These are phyloP conservation scores for Stenoptilia bipunctidactyla DNA, from an alignment of 2,888 invertebrate species.

Conservation along the genomic window DNA sequence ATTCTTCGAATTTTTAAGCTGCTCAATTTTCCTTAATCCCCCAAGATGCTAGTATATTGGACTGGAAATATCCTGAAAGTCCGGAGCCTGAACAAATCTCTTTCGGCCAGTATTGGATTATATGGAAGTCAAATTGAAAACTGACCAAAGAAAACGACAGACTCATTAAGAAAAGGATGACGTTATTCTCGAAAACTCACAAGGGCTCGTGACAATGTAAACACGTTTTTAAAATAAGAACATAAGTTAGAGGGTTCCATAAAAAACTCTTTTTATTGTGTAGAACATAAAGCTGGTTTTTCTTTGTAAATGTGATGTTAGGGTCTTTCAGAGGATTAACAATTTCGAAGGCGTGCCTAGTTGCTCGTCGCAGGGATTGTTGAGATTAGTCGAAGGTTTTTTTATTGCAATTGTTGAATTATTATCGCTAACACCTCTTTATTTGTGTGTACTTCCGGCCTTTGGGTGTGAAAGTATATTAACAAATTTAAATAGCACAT, in stretches of 20 bases:
- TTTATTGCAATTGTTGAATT: conserved; percentile 54
- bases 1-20: conserved; percentile 21
- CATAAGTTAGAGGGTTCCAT: conserved; percentile 18
- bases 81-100: conserved; percentile 44
- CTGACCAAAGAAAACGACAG: conserved; percentile 30
- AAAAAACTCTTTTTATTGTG: conserved; percentile 16
- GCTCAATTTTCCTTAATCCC: conserved; percentile 37
- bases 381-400: conserved; percentile 53
- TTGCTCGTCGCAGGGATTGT: conserved; percentile 55
- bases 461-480: no score
- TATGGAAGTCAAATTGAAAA: conserved; percentile 44
- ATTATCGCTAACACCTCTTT: no score
- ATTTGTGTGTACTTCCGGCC: no score
- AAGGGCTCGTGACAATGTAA: conserved; percentile 40
- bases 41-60: conserved; percentile 37
- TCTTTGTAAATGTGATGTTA: conserved; percentile 11
- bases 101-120: conserved; percentile 51
- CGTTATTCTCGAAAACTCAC: conserved; percentile 11
- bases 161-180: conserved; percentile 15
- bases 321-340: conserved; percentile 48
- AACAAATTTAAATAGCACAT: no score
- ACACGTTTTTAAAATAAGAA: conserved; percentile 35
- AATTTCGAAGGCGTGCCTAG: conserved; percentile 65
- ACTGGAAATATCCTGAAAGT: conserved; percentile 33
- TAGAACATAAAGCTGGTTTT: conserved; percentile 18